Base-by-base conservation (phyloP, 64 coral and sea anemone genomes). In the Montipora cactus region DNA sequence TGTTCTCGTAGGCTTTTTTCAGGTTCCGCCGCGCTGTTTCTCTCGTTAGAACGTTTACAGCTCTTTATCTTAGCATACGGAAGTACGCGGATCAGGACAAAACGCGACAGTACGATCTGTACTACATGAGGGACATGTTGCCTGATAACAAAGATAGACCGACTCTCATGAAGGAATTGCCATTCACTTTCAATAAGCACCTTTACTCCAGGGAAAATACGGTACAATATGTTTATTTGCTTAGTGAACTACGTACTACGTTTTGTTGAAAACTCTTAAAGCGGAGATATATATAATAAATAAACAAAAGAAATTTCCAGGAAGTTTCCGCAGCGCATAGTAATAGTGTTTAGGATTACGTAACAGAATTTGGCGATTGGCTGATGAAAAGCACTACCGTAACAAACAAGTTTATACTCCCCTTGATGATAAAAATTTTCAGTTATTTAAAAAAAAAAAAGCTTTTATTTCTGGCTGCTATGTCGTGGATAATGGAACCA, bases 101-200 rank as follows among this genome's bases (percentile, higher is more conserved):
- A 6, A 90, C 61, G 4, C 70, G 77, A 2, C 57, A 94, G n/a
- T 97, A 97, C 48, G 95, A 97, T 75, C 58, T 97, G 44, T 97
- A 97, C 77, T 97, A 94, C 46, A 74, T 94, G 4, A 76, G 95
- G 22, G 95, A 97, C 61, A 97, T 94, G 83, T 68, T 97, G 19
- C 92, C 93, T 16, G 81, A 47, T 5, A 73, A 94, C 70, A 77
- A 91, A 15, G 89, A 91, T n/a, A 67, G 57, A 20, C 89, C 92
- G 4, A 81, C 93, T 70, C 78, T 83, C n/a, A 50, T 92, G 22
- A 83, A 92, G 48, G 95, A 94, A 66, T 37, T 49, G 15, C 80
- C 95, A 2, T 59, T 94, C 11, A 89, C 90, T 45, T 97, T 97
- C 10, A 93, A 97, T 45, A 97, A 97, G 69, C 89, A 94, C 19